phyloP scores from a whole-genome alignment of 2,113 vertebrate species.

The Orthonyx spaldingii region DNA sequence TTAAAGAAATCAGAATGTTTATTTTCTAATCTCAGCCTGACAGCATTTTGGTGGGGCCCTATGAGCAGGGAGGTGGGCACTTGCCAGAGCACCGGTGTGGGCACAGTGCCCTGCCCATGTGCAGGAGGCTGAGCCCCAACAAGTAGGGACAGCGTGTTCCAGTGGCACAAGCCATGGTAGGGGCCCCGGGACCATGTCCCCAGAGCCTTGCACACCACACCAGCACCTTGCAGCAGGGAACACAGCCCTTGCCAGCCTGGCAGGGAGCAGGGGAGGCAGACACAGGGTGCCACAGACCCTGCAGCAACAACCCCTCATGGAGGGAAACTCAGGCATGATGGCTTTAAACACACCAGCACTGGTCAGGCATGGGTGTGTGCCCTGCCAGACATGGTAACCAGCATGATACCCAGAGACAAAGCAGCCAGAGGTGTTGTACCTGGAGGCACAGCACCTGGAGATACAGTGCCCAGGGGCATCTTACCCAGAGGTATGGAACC shows the following conservation, averaged over 20 bases:
- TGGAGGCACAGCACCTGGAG: background rate
- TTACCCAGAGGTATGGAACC: background rate
- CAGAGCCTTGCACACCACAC: background rate
- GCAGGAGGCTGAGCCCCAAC: rapidly evolving
- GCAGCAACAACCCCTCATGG: rapidly evolving
- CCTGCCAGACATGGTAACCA: background rate
- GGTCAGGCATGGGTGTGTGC: rapidly evolving
- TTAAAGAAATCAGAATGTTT: background rate
- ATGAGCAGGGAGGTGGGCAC: background rate
- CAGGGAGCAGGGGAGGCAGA: background rate
- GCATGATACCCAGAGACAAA: background rate
- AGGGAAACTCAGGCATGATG: background rate
- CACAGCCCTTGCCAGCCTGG: background rate
- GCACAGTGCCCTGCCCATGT: background rate
- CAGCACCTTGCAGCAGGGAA: background rate
- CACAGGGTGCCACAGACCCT: background rate
- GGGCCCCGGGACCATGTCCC: rapidly evolving
- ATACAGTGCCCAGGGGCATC: too few species aligned
- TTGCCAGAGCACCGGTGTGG: background rate
- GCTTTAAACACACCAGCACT: background rate
- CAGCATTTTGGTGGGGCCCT: background rate
- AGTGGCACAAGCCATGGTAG: background rate
- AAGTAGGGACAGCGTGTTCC: background rate
- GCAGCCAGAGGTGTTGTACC: background rate
- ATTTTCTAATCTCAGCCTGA: background rate